Evolutionary conservation across 2,113 vertebrate genomes (phyloP), one percentile per base, ranked within the genome.

Genomic region (Athene cunicularia): DNA sequence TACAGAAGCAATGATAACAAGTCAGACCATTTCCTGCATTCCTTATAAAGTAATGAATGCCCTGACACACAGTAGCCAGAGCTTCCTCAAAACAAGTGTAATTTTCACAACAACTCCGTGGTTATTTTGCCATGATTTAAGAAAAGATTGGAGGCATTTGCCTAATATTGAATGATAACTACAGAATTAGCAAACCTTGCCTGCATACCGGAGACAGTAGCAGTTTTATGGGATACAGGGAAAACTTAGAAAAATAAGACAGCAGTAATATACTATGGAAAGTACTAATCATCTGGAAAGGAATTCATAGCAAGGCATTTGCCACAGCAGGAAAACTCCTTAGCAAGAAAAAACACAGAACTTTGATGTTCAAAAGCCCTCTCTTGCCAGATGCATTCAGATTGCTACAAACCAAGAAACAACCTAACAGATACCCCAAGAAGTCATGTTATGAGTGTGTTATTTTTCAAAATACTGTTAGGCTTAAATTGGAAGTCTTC

Each of bases 311-410:
- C 80, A 67, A 90, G 75, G 49, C 80, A 88, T 91, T 84, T 71
- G 72, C 64, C 53, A 93, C 47, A 91, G 88, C 73, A 94, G 92
- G 83, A 93, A 93, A 96, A 95, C 39, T 95, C 60, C 52, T 95
- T 49, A 94, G 73, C 35, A 92, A 79, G 71, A 83, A 88, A 88
- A 86, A n/a, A 23, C 14, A 35, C 26, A 68, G 11, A 73, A 58
- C 77, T 83, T 76, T 64, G 84, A 93, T 93, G 62, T 68, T 80
- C 49, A n/a, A 59, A 76, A 93, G 56, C 14, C 10, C 24, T 81
- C 35, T 52, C 49, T 72, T 72, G 81, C 27, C 77, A 81, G 47
- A 79, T 43, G 49, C 50, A 75, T 47, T 84, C 60, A 64, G 52
- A 91, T 49, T 56, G 43, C 84, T 75, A 43, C 35, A 63, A 63